Evolutionary conservation across 2,888 invertebrate species (phyloP).

Genomic region (Apodemia mormo): DNA sequence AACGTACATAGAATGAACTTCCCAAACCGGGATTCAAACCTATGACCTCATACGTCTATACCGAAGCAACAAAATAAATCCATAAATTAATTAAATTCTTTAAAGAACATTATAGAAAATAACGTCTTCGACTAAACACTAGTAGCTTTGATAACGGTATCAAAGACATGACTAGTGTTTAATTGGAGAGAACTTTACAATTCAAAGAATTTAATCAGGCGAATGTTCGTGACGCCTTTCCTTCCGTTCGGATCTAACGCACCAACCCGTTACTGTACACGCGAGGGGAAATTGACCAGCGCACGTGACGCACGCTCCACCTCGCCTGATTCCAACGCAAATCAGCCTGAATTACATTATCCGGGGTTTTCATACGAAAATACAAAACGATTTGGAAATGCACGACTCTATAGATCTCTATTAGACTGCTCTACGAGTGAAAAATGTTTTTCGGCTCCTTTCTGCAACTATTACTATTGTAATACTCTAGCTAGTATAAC

Average conservation of each 20-base stretch:
- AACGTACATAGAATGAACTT: too few species aligned
- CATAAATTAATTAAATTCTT: too few species aligned
- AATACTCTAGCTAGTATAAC: too few species aligned
- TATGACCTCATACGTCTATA: too few species aligned
- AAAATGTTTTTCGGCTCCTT: too few species aligned
- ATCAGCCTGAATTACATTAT: slow-evolving; percentile 2
- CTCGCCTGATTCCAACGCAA: background rate
- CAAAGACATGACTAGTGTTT: slow-evolving; percentile 22
- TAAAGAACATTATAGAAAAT: background rate
- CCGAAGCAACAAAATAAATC: too few species aligned
- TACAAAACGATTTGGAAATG: background rate
- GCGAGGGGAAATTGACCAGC: slow-evolving; percentile 55
- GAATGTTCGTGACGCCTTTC: slow-evolving; percentile 41
- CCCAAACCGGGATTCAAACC: too few species aligned
- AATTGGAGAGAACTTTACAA: slow-evolving; percentile 30
- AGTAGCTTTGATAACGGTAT: slow-evolving; percentile 5
- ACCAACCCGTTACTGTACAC: slow-evolving; percentile 20
- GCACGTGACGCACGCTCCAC: slow-evolving; percentile 49
- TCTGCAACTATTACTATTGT: too few species aligned
- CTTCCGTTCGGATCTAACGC: slow-evolving; percentile 38
- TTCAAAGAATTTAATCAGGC: slow-evolving; percentile 38
- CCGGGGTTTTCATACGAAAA: background rate
- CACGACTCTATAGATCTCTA: too few species aligned
- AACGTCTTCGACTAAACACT: background rate
- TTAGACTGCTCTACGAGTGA: too few species aligned